phyloP scores from a whole-genome alignment of 30 jellyfish, hydroid and myxozoan genomes.

The Sanderia malayensis region DNA sequence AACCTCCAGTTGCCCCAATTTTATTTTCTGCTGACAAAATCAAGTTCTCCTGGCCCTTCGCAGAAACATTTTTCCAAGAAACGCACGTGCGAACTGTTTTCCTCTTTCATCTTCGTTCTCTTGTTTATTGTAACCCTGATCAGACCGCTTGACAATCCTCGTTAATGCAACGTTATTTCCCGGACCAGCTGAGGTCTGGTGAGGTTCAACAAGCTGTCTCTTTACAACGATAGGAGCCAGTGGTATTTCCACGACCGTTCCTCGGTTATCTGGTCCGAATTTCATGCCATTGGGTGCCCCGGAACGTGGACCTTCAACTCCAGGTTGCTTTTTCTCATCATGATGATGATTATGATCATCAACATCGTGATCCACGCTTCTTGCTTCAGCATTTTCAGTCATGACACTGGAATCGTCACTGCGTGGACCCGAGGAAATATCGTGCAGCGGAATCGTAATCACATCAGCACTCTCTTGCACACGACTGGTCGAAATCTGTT shows the following conservation, averaged over 20 bases:
- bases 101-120: slow-evolving; percentile 3
- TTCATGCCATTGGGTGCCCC: slow-evolving; percentile 37
- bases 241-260: slow-evolving; percentile 31
- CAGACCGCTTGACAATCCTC: background rate
- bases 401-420: background rate
- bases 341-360: background rate
- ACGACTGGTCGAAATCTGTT: background rate
- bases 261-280: slow-evolving; percentile 23
- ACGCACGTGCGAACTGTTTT: slow-evolving; percentile 20
- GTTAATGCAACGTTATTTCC: background rate
- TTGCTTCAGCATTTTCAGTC: background rate
- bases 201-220: slow-evolving; percentile 1
- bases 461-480: background rate
- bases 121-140: no score
- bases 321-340: slow-evolving; percentile 35
- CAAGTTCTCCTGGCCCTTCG: background rate
- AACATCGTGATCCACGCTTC: background rate
- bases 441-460: slow-evolving; percentile 8
- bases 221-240: slow-evolving; percentile 29
- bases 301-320: slow-evolving; percentile 41
- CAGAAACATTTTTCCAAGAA: slow-evolving; percentile 27
- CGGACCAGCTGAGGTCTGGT: background rate
- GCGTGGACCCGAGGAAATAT: background rate
- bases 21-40: no score
- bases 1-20: no score